Evolutionary conservation across 2,888 invertebrate genomes (phyloP), one percentile per base, ranked within the genome.

Genomic region (Tortricodes alternella): DNA sequence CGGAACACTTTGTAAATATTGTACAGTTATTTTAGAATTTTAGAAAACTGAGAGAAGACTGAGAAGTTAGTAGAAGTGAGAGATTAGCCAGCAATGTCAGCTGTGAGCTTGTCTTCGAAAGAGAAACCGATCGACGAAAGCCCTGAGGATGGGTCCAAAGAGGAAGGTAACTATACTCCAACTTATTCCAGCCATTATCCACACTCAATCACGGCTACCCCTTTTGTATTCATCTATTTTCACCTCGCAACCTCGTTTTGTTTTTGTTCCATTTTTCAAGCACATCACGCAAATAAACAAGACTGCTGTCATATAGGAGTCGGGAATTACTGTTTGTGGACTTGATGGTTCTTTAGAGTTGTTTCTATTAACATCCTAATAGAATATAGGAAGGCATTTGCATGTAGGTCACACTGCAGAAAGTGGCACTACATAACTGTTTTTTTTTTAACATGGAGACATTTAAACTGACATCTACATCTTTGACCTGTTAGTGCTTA

Each of bases 41-140:
- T 89, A 87, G 80, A 81, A 82, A 85, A 87, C 88, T 88, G 81
- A 88, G 75, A 80, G 83, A 90, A 90, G 90, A 90, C 89, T 90
- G 90, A 89, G 78, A 78, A 83, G 78, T n/a, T n/a, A n/a, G n/a
- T 77, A 77, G 85, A 78, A 44, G 85, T 83, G 84, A 66, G 73
- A 78, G 78, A 80, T 75, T 76, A 74, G 74, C 76, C 75, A 86
- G 86, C 86, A 85, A 91, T 91, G 91, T 91, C 91, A 90, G 89
- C 89, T 88, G 91, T 83, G 83, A 89, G 78, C 76, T 75, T 88
- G 85, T 87, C 87, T 75, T 79, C 83, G 84, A 85, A 83, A 83
- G 90, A 90, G 80, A 90, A 84, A 84, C 85, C 89, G 67, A 82
- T 74, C 74, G 87, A 83, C 70, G 85, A 83, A 71, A 81, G 73